phyloP scores from a whole-genome alignment of 2,888 invertebrate genomes.

The Mimas tiliae region DNA sequence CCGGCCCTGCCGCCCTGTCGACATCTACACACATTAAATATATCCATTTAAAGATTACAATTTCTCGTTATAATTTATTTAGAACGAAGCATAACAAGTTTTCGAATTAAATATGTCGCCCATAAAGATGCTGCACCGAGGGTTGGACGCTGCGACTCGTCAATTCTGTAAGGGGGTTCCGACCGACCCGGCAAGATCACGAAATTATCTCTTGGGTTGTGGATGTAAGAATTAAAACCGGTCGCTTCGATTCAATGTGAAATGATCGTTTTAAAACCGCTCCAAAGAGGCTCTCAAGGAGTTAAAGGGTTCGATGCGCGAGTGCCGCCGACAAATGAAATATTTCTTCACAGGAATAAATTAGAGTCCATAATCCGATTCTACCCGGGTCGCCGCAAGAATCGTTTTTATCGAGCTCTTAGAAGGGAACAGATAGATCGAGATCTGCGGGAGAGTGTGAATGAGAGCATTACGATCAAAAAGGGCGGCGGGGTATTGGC shows the following conservation, averaged over 20 bases:
- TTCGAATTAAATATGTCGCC: conserved; percentile 85
- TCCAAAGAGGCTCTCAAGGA: conserved; percentile 60
- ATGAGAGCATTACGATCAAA: conserved; percentile 79
- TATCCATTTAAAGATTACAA: conserved; percentile 83
- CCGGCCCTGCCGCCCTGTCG: conserved; percentile 43
- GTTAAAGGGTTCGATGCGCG: conserved; percentile 80
- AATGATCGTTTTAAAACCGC: conserved; percentile 78
- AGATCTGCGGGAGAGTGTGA: conserved; percentile 80
- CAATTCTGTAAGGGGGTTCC: conserved; percentile 79
- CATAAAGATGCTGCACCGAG: conserved; percentile 83
- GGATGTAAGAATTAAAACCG: conserved; percentile 82
- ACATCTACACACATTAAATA: conserved; percentile 80
- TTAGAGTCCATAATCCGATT: conserved; percentile 83
- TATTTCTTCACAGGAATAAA: conserved; percentile 82
- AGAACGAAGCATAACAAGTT: conserved; percentile 84
- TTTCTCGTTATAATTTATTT: conserved; percentile 85
- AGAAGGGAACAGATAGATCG: conserved; percentile 82
- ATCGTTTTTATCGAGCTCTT: conserved; percentile 67
- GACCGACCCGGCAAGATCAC: conserved; percentile 55
- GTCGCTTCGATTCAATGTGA: conserved; percentile 68
- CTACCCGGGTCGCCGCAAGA: conserved; percentile 58
- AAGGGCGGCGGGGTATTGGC: conserved; percentile 60
- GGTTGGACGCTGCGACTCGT: conserved; percentile 75
- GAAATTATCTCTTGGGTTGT: conserved; percentile 77
- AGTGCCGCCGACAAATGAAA: conserved; percentile 74